Evolutionary conservation across 2,113 vertebrate species (phyloP), one percentile per base, ranked within the genome.

Genomic region (Myotis yumanensis): DNA sequence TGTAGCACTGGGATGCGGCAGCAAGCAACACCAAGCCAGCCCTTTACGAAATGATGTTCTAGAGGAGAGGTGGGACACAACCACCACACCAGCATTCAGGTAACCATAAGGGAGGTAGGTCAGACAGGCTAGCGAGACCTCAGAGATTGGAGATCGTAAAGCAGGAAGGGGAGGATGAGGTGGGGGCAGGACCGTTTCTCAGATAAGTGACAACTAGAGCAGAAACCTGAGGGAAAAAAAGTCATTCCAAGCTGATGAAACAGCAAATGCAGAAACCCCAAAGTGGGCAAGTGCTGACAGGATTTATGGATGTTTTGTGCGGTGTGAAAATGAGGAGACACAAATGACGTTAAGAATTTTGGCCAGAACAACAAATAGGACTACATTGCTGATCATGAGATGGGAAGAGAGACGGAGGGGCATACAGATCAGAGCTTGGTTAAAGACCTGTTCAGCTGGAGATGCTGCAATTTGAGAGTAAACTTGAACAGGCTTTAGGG

Each of bases 61-160:
- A 52, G 48, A 46, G 52, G 23, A 68, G 3, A 40, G 69, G 28
- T 22, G 64, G 35, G 40, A 51, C 59, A 48, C 18, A 22, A 1
- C 12, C 2, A 32, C 68, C 66, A 18, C 25, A 28, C 0, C 2
- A 25, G 10, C 23, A 43, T 28, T 57, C 46, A 46, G 75, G 66
- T 72, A 77, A 43, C 23, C 15, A 7, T 14, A 17, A 3, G 30
- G 15, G 75, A 52, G 23, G 73, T 22, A 52, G 32, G 73, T 22
- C 22, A 35, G n/a, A 46, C 37, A 73, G 62, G 43, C 1, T 8
- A 28, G 51, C 20, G 32, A 79, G 62, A 28, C 30, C 59, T 52
- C 17, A 1, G 46, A 46, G 66, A 12, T 32, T 12, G 1, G 57
- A 46, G 66, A 12, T 48, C 0, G 2, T 1, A 32, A 22, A 69